Percentiles rank a stretch among this genome's conserved stretches.
phyloP scores from a whole-genome alignment of 2,888 invertebrate genomes.

The Dynastes hyllus region DNA sequence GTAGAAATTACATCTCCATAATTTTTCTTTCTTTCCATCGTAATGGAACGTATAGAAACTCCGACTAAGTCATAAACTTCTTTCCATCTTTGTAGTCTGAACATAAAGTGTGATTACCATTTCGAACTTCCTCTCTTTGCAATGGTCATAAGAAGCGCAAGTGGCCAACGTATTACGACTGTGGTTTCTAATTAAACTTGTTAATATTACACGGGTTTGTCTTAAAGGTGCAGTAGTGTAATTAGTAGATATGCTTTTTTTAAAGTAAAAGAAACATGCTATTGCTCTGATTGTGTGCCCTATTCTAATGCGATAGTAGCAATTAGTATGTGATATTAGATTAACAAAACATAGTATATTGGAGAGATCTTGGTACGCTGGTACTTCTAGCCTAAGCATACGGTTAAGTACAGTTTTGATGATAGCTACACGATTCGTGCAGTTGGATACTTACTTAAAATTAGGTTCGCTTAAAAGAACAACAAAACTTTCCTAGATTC shows the following conservation, averaged over 20 bases:
- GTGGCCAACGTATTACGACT: slow-evolving; percentile 4
- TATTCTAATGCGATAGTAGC: too few species aligned
- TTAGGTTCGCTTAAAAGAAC: too few species aligned
- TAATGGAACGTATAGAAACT: slow-evolving; percentile 30
- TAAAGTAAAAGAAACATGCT: neutral
- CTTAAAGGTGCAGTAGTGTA: neutral
- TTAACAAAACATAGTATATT: too few species aligned
- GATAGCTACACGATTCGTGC: too few species aligned
- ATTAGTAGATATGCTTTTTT: neutral
- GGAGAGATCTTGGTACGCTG: too few species aligned
- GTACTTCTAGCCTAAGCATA: too few species aligned
- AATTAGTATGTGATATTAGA: too few species aligned
- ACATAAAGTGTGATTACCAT: slow-evolving; percentile 40
- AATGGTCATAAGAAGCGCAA: slow-evolving; percentile 6
- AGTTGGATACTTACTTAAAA: too few species aligned
- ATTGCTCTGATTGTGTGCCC: too few species aligned
- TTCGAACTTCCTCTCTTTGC: slow-evolving; percentile 16
- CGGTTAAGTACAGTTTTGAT: too few species aligned
- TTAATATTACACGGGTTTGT: slow-evolving; percentile 36
- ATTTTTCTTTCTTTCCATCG: slow-evolving; percentile 23
- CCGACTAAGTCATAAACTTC: slow-evolving; percentile 39
- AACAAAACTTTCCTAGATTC: too few species aligned
- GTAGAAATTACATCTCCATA: slow-evolving; percentile 39
- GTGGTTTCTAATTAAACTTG: slow-evolving; percentile 36
- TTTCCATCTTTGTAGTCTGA: slow-evolving; percentile 7